A percentile compares a stretch with the other conserved stretches of the same genome.
phyloP scores from a whole-genome alignment of 1,140 invertebrate species.

The Trichoplusia ni region DNA sequence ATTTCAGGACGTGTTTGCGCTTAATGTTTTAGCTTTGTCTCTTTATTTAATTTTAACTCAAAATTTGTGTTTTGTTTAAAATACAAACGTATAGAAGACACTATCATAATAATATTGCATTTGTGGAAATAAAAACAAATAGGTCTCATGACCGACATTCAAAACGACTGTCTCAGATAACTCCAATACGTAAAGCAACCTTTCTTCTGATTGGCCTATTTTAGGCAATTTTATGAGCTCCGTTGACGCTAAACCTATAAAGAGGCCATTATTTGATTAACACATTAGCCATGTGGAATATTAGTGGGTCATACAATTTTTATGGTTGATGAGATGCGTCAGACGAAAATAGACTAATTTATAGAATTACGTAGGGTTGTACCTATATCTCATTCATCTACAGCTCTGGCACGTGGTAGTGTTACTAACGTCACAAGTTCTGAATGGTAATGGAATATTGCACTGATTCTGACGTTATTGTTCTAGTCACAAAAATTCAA shows the following conservation, averaged over 20 bases:
- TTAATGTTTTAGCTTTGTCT: neutral
- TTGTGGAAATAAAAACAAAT: slow-evolving; percentile 53
- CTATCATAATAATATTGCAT: neutral
- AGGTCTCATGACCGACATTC: slow-evolving; percentile 48
- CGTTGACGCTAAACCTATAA: slow-evolving; percentile 32
- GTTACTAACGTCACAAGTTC: no score
- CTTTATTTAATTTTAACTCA: neutral
- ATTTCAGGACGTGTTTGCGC: neutral
- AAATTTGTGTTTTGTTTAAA: no score
- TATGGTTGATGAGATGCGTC: neutral
- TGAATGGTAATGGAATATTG: no score
- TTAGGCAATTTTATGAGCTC: slow-evolving; percentile 37
- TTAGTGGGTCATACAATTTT: slow-evolving; percentile 15
- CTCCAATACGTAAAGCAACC: slow-evolving; percentile 21
- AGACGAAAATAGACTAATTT: no score
- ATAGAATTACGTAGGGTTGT: no score
- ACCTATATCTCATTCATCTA: no score
- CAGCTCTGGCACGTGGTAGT: no score
- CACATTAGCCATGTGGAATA: slow-evolving; percentile 11
- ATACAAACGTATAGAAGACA: no score
- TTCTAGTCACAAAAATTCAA: no score
- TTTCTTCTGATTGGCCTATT: slow-evolving; percentile 39
- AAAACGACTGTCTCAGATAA: slow-evolving; percentile 42
- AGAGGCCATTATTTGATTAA: slow-evolving; percentile 40
- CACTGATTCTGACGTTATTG: no score